Conservation (phyloP, 1,140 invertebrate species). For the Musca vetustissima region DNA sequence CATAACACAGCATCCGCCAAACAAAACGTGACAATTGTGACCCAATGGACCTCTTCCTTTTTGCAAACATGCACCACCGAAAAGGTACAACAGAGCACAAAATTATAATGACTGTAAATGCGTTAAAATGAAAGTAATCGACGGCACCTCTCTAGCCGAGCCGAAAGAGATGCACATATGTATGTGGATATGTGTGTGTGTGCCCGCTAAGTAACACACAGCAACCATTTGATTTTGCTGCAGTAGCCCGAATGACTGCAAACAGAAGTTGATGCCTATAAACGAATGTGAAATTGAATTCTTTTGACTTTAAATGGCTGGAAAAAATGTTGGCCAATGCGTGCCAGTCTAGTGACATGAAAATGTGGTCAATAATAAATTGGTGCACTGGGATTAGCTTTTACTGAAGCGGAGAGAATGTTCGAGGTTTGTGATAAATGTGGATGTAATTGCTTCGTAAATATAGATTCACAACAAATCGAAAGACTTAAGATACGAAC, state of each 20-base stretch:
- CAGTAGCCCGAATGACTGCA: background rate
- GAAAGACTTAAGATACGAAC: no score
- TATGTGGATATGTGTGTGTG: background rate
- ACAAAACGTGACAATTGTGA: conserved; percentile 20
- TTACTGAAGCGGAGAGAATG: no score
- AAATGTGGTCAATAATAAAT: conserved; percentile 20
- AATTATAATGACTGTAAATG: conserved; percentile 18
- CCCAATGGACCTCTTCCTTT: conserved; percentile 14
- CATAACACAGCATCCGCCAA: background rate
- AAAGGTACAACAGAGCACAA: background rate
- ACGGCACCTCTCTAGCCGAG: background rate
- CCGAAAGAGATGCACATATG: background rate
- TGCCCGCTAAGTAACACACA: background rate
- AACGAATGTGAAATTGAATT: background rate
- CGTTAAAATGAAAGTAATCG: conserved; percentile 14
- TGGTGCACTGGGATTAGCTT: conserved; percentile 14
- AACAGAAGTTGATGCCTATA: background rate
- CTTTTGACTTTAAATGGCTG: conserved; percentile 4
- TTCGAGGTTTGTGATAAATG: no score
- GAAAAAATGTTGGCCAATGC: conserved; percentile 3
- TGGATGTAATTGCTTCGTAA: no score
- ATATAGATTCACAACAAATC: no score
- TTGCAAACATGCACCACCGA: background rate
- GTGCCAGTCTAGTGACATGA: background rate
- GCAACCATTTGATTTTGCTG: background rate